Percentiles rank a stretch among this genome's conserved stretches.
These are phyloP conservation scores for Ectemnius cavifrons DNA, from an alignment of 2,888 invertebrate genomes.

Conservation along the genomic window DNA sequence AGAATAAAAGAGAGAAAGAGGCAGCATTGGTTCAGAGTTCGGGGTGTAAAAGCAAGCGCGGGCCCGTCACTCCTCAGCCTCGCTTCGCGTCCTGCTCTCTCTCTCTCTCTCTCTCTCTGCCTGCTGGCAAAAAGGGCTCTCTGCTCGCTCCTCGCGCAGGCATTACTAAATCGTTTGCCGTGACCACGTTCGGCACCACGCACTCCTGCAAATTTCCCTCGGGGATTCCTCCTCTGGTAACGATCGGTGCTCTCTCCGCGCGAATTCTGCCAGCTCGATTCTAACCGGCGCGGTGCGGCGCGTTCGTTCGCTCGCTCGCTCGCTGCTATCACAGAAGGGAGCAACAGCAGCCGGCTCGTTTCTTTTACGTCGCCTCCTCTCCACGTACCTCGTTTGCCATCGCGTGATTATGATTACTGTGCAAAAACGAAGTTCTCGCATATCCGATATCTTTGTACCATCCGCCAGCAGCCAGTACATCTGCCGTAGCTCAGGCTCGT, in stretches of 20 bases:
- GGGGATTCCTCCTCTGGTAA: slow-evolving; percentile 51
- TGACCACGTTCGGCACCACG: slow-evolving; percentile 59
- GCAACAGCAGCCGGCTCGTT: slow-evolving; percentile 18
- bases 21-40: not conserved
- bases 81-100: not conserved
- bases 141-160: slow-evolving; percentile 33
- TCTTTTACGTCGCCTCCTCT: slow-evolving; percentile 24
- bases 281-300: slow-evolving; percentile 24
- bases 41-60: not conserved
- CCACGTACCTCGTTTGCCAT: slow-evolving; percentile 23
- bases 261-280: slow-evolving; percentile 54
- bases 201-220: slow-evolving; percentile 62
- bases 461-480: no score
- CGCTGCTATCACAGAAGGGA: slow-evolving; percentile 9
- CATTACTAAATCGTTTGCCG: slow-evolving; percentile 55
- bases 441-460: no score
- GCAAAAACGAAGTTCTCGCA: not conserved
- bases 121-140: slow-evolving; percentile 34
- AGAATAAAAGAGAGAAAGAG: not conserved
- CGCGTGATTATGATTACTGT: slow-evolving; percentile 13
- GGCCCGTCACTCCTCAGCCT: not conserved
- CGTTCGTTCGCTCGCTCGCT: not conserved
- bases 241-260: slow-evolving; percentile 43
- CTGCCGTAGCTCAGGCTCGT: no score
- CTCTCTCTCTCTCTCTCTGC: not conserved